These are phyloP conservation scores for Catostylus mosaicus DNA, from an alignment of 30 jellyfish, hydroid and myxozoan genomes.

Conservation along the genomic window DNA sequence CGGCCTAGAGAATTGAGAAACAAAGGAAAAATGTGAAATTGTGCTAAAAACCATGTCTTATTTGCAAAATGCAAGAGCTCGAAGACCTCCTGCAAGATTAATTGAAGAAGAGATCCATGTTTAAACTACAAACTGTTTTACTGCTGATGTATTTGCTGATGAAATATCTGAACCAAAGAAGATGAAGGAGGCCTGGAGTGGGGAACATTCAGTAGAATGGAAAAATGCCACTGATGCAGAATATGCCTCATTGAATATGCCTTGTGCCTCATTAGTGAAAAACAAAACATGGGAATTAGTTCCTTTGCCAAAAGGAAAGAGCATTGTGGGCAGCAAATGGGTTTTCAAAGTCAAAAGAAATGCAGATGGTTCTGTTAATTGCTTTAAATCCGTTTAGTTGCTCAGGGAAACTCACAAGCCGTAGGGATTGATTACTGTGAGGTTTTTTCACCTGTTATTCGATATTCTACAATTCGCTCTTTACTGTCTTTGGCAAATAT, in stretches of 20 bases:
- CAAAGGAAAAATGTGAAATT: no score
- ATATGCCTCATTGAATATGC: constrained; percentile 19
- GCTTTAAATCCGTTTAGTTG: no score
- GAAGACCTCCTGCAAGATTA: no score
- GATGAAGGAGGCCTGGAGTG: constrained; percentile 9
- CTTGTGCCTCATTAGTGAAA: constrained; percentile 9
- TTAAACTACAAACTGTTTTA: constrained; percentile 1
- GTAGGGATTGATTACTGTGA: constrained; percentile 29
- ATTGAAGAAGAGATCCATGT: background rate
- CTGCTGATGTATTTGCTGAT: constrained; percentile 7
- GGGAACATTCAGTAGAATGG: constrained; percentile 15
- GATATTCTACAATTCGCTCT: constrained; percentile 23
- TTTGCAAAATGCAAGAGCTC: no score
- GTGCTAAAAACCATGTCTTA: no score
- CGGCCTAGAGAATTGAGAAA: no score
- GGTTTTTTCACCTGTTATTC: constrained; percentile 40
- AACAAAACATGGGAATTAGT: constrained; percentile 16
- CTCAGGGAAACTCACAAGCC: constrained; percentile 36
- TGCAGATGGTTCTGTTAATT: background rate
- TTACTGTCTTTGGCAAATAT: constrained; percentile 22
- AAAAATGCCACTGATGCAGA: constrained; percentile 32
- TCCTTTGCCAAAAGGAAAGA: constrained; percentile 3
- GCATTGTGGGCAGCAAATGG: constrained; percentile 6
- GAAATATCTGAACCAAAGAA: constrained; percentile 4
- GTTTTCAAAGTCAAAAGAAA: background rate